Conservation (phyloP, 2,888 invertebrate genomes). For the Drosophila kokeensis region DNA sequence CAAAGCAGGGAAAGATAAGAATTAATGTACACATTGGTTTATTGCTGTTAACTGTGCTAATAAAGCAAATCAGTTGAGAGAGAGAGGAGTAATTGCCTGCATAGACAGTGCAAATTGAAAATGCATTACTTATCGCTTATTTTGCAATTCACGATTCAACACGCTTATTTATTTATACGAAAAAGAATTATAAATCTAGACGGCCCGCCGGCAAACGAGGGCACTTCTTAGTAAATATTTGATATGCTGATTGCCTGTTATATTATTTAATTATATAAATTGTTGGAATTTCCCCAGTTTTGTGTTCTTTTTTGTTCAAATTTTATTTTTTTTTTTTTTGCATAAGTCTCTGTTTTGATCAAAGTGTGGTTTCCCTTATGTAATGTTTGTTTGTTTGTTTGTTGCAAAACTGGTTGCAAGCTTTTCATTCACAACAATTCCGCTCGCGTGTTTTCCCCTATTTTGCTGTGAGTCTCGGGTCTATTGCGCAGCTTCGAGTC, state of each 20-base stretch:
- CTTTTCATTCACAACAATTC: slow-evolving; percentile 46
- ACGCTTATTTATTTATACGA: slow-evolving; percentile 16
- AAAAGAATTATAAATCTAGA: slow-evolving; percentile 5
- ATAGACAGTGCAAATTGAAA: not conserved
- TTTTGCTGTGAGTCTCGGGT: slow-evolving; percentile 37
- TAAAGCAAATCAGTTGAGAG: not conserved
- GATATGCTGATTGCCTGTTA: not conserved
- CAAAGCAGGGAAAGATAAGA: no score
- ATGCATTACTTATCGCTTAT: slow-evolving; percentile 1
- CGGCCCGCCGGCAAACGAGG: not conserved
- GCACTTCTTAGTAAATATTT: slow-evolving; percentile 3
- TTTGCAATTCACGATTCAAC: slow-evolving; percentile 24
- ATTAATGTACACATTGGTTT: not conserved
- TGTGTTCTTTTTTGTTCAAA: not conserved
- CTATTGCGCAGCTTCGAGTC: slow-evolving; percentile 42
- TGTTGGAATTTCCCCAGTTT: slow-evolving; percentile 23
- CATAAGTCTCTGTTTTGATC: not conserved
- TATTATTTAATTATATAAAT: slow-evolving; percentile 13
- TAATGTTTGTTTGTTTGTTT: slow-evolving; percentile 1
- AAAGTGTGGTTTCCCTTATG: slow-evolving; percentile 15
- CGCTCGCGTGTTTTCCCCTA: slow-evolving; percentile 27
- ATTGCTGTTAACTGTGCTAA: not conserved
- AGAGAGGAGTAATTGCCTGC: no score
- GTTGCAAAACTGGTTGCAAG: slow-evolving; percentile 27
- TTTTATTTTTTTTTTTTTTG: not conserved